These are phyloP conservation scores for Solea solea DNA, from an alignment of 2,113 vertebrate genomes.

Conservation along the genomic window DNA sequence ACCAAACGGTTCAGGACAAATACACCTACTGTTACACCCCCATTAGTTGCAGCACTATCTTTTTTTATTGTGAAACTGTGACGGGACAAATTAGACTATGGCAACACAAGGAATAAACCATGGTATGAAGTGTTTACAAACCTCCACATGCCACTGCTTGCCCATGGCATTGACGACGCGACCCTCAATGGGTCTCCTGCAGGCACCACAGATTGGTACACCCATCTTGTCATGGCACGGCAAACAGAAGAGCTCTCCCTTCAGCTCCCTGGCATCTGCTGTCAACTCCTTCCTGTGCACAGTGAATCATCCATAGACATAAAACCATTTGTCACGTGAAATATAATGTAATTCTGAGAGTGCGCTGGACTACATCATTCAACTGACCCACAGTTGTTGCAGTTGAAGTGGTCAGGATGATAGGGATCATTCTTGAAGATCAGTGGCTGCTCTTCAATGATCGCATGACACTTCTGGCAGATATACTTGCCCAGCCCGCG, in stretches of 20 bases:
- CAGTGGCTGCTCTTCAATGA: slow-evolving; percentile 96
- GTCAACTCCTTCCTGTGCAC: slow-evolving; percentile 92
- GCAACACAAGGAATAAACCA: no score
- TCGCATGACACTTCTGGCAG: slow-evolving; percentile 98
- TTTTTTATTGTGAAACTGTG: no score
- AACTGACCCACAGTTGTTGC: slow-evolving; percentile 94
- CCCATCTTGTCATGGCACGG: slow-evolving; percentile 99
- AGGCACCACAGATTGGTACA: slow-evolving; percentile 97
- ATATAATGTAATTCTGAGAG: neutral
- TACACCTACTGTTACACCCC: no score
- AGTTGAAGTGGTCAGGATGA: slow-evolving; percentile 99
- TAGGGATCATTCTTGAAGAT: slow-evolving; percentile 99
- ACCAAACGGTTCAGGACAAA: no score
- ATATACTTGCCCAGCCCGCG: slow-evolving; percentile 96
- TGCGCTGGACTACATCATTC: neutral
- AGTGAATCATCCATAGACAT: slow-evolving; percentile 18
- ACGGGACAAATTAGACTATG: no score
- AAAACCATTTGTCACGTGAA: neutral
- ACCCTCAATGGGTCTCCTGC: slow-evolving; percentile 95
- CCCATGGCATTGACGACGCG: slow-evolving; percentile 99
- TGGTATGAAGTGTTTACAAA: slow-evolving; percentile 61
- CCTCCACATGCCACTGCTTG: slow-evolving; percentile 99
- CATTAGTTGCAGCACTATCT: no score
- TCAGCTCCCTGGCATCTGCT: slow-evolving; percentile 94
- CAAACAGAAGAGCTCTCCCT: slow-evolving; percentile 96